phyloP scores from a whole-genome alignment of 2,888 invertebrate species.

The Dasypogon diadema region DNA sequence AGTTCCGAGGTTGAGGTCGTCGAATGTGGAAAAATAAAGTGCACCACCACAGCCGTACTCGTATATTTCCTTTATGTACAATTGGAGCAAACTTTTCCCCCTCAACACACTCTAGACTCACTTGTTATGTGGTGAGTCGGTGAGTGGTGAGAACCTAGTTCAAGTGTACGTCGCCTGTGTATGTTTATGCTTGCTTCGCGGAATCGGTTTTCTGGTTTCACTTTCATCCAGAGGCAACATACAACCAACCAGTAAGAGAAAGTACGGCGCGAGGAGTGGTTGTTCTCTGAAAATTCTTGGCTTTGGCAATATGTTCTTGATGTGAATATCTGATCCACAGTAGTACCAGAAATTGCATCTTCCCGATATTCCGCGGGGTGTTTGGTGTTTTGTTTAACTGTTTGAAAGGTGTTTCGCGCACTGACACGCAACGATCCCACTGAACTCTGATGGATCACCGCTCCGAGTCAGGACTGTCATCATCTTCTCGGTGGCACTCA shows the following conservation, averaged over 20 bases:
- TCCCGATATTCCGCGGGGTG: not conserved
- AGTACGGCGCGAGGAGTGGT: slow-evolving; percentile 64
- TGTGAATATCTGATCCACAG: not conserved
- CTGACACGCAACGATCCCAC: not conserved
- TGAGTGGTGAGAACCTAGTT: not conserved
- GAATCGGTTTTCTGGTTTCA: slow-evolving; percentile 54
- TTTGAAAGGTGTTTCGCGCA: not conserved
- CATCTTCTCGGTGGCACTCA: not conserved
- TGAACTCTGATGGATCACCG: not conserved
- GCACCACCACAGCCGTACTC: slow-evolving; percentile 57
- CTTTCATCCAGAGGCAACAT: slow-evolving; percentile 53
- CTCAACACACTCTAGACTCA: not conserved
- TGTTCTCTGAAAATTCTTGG: slow-evolving; percentile 57
- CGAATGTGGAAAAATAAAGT: not conserved
- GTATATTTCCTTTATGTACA: slow-evolving; percentile 2
- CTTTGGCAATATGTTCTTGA: slow-evolving; percentile 26
- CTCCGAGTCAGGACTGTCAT: not conserved
- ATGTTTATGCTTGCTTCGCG: slow-evolving; percentile 31
- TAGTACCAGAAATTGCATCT: not conserved
- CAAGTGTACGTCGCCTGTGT: slow-evolving; percentile 46
- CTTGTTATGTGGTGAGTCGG: not conserved
- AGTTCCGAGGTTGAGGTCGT: slow-evolving; percentile 50
- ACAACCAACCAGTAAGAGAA: slow-evolving; percentile 65
- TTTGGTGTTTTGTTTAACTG: too few species aligned
- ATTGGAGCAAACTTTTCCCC: slow-evolving; percentile 3